phyloP scores from a whole-genome alignment of 2,113 vertebrate genomes.

The Lontra canadensis region DNA sequence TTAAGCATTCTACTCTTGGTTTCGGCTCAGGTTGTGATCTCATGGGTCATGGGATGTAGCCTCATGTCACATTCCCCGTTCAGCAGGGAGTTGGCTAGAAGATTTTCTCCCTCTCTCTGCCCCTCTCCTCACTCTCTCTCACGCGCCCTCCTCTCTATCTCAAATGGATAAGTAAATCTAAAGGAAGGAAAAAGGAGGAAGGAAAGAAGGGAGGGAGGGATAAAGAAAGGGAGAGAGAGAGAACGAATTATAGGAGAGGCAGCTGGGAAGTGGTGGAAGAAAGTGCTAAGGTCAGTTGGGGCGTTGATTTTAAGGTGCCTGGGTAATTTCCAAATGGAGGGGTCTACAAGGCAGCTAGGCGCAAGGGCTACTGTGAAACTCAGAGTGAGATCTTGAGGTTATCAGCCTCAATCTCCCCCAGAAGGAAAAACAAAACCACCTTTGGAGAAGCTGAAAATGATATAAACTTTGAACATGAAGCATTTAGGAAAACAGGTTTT shows the following conservation, averaged over 20 bases:
- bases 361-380: neutral
- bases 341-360: neutral
- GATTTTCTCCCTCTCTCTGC: neutral
- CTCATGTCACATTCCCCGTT: neutral
- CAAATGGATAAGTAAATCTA: neutral
- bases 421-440: neutral
- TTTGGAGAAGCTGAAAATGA: slow-evolving; percentile 22
- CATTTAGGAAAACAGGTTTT: slow-evolving; percentile 5
- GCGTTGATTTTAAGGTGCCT: neutral
- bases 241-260: neutral
- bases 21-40: neutral
- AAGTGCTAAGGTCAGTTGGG: neutral
- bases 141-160: no score
- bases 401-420: neutral
- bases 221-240: no score
- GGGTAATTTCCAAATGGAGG: neutral
- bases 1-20: neutral
- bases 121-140: neutral
- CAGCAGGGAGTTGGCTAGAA: neutral
- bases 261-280: neutral
- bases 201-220: no score
- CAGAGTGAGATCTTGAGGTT: neutral
- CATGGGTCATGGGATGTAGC: neutral
- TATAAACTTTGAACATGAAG: neutral
- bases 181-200: neutral